These are phyloP conservation scores for Drosophila murphyi DNA, from an alignment of 1,140 invertebrate genomes.

Conservation along the genomic window DNA sequence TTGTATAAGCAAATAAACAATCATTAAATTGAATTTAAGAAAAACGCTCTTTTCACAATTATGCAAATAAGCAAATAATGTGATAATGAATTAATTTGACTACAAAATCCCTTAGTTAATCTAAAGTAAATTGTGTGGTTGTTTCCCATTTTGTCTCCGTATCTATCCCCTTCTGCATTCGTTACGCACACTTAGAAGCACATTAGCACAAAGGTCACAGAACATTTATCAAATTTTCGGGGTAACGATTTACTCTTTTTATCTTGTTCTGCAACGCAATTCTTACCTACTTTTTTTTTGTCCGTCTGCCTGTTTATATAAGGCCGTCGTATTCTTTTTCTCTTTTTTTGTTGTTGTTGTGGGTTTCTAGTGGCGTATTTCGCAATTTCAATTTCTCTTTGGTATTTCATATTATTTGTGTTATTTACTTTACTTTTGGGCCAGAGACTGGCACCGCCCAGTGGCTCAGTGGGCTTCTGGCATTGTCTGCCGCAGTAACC, in stretches of 20 bases:
- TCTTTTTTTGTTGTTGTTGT: neutral
- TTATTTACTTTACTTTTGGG: conserved; percentile 59
- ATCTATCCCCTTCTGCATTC: conserved; percentile 18
- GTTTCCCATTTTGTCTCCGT: neutral
- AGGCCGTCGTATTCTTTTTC: conserved; percentile 21
- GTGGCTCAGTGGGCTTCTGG: conserved; percentile 22
- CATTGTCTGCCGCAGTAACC: conserved; percentile 41
- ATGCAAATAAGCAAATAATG: neutral
- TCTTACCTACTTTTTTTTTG: conserved; percentile 62
- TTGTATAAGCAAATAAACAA: too few species aligned
- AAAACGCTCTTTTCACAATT: too few species aligned
- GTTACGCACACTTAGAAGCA: conserved; percentile 43
- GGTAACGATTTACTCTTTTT: conserved; percentile 42
- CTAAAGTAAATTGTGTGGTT: neutral
- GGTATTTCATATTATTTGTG: conserved; percentile 65
- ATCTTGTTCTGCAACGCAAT: conserved; percentile 37
- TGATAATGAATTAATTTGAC: neutral
- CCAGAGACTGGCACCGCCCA: neutral
- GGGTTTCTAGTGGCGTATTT: neutral
- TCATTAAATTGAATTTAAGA: too few species aligned
- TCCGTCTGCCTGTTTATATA: conserved; percentile 64
- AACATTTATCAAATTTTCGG: conserved; percentile 65
- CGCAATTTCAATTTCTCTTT: conserved; percentile 76
- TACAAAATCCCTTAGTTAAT: neutral
- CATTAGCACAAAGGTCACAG: conserved; percentile 64